Evolutionary conservation across 53 echinoderm and acorn worm species (phyloP), one percentile per base, ranked within the genome.

Genomic region (Holothuria leucospilota): DNA sequence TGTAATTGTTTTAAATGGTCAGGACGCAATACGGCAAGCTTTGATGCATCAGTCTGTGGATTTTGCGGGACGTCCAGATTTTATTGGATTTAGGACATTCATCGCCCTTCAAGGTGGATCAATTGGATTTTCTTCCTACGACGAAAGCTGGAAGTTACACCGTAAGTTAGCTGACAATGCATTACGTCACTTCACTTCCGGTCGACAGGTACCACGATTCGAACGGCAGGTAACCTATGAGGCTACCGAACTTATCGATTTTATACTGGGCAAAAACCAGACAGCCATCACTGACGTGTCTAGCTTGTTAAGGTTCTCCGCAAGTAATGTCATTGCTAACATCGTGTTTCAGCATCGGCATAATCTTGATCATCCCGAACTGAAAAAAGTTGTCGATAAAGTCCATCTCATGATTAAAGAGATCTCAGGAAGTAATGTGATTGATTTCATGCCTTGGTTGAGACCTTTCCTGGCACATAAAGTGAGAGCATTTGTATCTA

Each of bases 241-340:
- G 25, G 93, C 91, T 5, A 70, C 85, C 28, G 86, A 90, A 21
- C 85, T 98, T 30, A 90, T 98, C 39, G 51, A 71, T 29, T 92
- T 93, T 84, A 90, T 91, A 11, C 88, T 90, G 53, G 90, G 87
- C 46, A 92, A 92, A 52, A 85, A 91, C 59, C 59, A 85, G 28
- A 63, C 27, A 0, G 84, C 85, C 8, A 87, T 89, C 5, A 68
- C 90, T 15, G 91, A 96, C 67, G 94, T 94, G 13, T 18, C 85
- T 1, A 77, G 64, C 51, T 18, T 88, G 52, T 63, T 98, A 42
- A 91, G 88, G 81, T 67, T 93, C 2, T 93, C 96, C 0, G 93
- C 91, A 20, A 87, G 94, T 63, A 96, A 96, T 63, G 90, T 96
- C 59, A 93, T 96, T 93, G 87, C 88, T 60, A 88, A 88, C 66